These are phyloP conservation scores for Anorthoa munda DNA, from an alignment of 2,888 invertebrate species.

Conservation along the genomic window DNA sequence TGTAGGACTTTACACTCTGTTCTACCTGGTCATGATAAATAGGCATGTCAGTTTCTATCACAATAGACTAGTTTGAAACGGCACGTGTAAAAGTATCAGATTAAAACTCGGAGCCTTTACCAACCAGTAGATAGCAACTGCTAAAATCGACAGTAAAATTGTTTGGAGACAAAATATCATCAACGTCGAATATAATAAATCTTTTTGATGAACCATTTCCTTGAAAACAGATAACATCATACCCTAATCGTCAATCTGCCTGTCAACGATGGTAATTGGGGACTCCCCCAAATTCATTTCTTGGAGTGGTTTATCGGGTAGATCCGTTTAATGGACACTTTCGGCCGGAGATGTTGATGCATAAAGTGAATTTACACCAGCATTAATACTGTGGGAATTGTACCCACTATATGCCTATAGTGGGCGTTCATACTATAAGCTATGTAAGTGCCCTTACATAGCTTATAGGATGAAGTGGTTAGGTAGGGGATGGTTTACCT, in stretches of 20 bases:
- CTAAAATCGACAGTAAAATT: no score
- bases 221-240: slow-evolving; percentile 42
- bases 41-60: no score
- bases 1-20: no score
- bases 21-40: no score
- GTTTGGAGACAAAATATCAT: not conserved
- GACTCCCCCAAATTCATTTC: slow-evolving; percentile 34
- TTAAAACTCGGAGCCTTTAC: no score
- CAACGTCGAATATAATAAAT: slow-evolving; percentile 3
- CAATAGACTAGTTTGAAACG: no score
- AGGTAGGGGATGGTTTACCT: not conserved
- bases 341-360: slow-evolving; percentile 17
- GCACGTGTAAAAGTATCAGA: no score
- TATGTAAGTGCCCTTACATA: no score
- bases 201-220: slow-evolving; percentile 23
- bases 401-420: no score
- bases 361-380: slow-evolving; percentile 23
- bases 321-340: slow-evolving; percentile 33
- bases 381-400: not conserved
- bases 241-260: slow-evolving; percentile 50
- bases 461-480: not conserved
- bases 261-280: slow-evolving; percentile 35
- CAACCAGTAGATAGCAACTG: no score
- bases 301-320: slow-evolving; percentile 36
- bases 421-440: no score